These are phyloP conservation scores for Trichogramma evanescens DNA, from an alignment of 2,888 invertebrate genomes.

Conservation along the genomic window DNA sequence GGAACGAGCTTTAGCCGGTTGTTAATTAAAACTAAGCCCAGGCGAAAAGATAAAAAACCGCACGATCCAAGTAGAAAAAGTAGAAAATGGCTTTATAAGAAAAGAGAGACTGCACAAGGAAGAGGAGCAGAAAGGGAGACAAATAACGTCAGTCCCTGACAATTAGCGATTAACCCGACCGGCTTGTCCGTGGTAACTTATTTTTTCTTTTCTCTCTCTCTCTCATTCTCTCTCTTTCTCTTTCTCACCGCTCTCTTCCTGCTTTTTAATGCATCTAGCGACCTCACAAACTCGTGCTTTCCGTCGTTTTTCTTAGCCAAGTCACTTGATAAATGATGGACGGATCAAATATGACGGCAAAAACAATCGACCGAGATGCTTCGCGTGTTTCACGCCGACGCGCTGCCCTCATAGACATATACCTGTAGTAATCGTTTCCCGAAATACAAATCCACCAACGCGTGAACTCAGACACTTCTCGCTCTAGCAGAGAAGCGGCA, in stretches of 20 bases:
- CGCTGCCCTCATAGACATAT: neutral
- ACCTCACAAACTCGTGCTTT: neutral
- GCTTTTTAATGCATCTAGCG: neutral
- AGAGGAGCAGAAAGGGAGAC: neutral
- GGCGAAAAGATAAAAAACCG: constrained; percentile 19
- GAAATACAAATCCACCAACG: neutral
- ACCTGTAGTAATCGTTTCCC: neutral
- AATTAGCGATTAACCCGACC: no score
- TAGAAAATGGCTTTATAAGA: constrained; percentile 4
- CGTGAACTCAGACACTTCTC: constrained; percentile 1
- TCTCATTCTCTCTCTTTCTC: no score
- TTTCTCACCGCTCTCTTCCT: no score
- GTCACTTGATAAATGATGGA: neutral
- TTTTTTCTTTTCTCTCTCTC: no score
- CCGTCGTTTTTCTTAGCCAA: no score
- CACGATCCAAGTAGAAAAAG: neutral
- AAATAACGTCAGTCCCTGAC: neutral
- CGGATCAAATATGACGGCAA: neutral
- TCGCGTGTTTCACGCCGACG: neutral
- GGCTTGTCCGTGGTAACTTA: no score
- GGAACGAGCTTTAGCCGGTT: constrained; percentile 23
- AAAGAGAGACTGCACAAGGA: neutral
- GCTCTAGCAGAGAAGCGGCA: neutral
- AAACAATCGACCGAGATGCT: neutral
- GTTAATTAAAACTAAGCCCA: constrained; percentile 30